Evolutionary conservation across 2,888 invertebrate genomes (phyloP), one percentile per base, ranked within the genome.

Genomic region (Gymnocheta viridis): DNA sequence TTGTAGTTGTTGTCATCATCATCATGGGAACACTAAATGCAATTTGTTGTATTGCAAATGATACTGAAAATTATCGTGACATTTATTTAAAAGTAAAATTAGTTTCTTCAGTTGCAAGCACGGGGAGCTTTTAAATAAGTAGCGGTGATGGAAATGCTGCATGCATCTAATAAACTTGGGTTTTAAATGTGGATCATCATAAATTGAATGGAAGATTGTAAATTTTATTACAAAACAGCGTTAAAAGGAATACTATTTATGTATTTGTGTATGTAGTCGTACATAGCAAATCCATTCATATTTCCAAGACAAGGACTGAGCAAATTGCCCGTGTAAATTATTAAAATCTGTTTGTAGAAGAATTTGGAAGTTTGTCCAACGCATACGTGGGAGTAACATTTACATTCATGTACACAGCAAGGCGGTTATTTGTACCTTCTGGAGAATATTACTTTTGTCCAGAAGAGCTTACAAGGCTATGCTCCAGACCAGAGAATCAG

Each of bases 51-150:
- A 78, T 69, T 73, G 81, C 76, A 84, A 84, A 84, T 84, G 84
- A 84, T 84, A 84, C 84, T 84, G 84, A 84, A 84, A 84, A 81
- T 81, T 84, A 84, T 81, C 84, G 77, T 84, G 84, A 81, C 84
- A 84, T 81, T 84, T 84, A 84, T 81, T 84, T 84, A 78, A 84
- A 78, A 84, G 62, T 70, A 67, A 69, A 84, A 84, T 81, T 81
- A 81, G 84, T 84, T 84, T 64, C 69, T 74, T 77, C 35, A 77
- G 67, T 72, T 72, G 49, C 14, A 44, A 44, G 54, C 27, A 67
- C n/a, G 29, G 29, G 58, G 49, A 60, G 62, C 47, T 58, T 54
- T 27, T 38, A 27, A 54, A 35, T 58, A 54, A 58, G 24, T 35
- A 29, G 49, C 32, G 38, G 32, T 73, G 77, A 29, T 60, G 56